Conservation (phyloP, 2,888 invertebrate species). For the Chrysolina americana region DNA sequence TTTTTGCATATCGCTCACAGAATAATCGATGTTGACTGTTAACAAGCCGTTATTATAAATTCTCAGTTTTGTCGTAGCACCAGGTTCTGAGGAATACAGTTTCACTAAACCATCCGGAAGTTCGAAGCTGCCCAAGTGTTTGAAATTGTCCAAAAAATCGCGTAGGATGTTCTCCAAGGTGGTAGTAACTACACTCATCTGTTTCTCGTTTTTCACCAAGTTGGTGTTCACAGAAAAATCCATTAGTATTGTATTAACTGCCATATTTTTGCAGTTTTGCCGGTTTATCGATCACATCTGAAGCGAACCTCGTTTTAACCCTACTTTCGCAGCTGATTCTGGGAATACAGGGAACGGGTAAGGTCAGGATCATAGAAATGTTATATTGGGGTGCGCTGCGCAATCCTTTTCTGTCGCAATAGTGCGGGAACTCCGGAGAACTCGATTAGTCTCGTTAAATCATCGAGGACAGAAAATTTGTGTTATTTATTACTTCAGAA, state of each 20-base stretch:
- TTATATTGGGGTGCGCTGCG: background rate
- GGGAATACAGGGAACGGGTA: background rate
- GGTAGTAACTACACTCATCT: conserved; percentile 77
- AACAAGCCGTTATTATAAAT: conserved; percentile 83
- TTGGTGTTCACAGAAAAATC: conserved; percentile 85
- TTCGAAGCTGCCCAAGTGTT: conserved; percentile 77
- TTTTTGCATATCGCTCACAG: conserved; percentile 81
- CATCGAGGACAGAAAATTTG: no score
- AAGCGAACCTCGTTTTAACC: background rate
- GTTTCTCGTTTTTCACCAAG: conserved; percentile 78
- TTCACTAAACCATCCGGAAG: conserved; percentile 81
- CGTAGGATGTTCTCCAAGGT: conserved; percentile 80
- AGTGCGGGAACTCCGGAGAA: background rate
- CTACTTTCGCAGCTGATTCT: conserved; percentile 12
- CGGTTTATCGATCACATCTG: background rate
- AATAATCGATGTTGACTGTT: conserved; percentile 88
- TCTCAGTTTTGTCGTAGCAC: conserved; percentile 80
- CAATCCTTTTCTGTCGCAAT: background rate
- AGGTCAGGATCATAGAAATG: conserved; percentile 6
- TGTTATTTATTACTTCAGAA: no score
- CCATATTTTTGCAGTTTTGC: conserved; percentile 71
- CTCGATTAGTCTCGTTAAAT: background rate
- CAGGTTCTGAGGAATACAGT: conserved; percentile 80
- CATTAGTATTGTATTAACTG: conserved; percentile 83
- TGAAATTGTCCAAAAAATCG: conserved; percentile 81